Percentiles rank a stretch among this genome's conserved stretches.
phyloP scores from a whole-genome alignment of 2,113 vertebrate genomes.

The Pontoporia blainvillei region DNA sequence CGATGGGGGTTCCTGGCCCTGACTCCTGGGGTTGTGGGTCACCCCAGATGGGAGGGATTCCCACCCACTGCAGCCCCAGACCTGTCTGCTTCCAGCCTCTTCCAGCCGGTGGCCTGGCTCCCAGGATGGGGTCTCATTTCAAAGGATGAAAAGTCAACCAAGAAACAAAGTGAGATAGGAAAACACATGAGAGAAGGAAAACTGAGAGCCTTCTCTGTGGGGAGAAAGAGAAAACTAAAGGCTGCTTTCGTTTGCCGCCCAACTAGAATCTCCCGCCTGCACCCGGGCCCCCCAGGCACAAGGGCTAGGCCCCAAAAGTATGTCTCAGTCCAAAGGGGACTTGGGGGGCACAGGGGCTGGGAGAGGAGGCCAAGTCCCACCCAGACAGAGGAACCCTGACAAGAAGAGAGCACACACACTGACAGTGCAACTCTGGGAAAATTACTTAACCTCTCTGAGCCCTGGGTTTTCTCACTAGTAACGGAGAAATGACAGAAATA shows the following conservation, averaged over 20 bases:
- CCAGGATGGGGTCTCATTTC: background rate
- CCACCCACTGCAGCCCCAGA: background rate
- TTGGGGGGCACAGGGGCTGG: background rate
- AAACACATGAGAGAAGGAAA: background rate
- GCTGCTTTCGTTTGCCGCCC: background rate
- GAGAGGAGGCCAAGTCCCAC: background rate
- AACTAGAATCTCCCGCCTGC: rapidly evolving
- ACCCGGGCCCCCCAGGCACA: rapidly evolving
- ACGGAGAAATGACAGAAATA: rapidly evolving
- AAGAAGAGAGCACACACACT: rapidly evolving
- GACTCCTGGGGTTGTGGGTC: background rate
- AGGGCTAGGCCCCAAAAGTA: background rate
- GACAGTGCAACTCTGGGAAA: background rate
- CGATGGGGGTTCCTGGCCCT: background rate
- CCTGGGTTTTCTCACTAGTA: background rate
- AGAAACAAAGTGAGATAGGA: background rate
- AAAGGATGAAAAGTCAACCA: background rate
- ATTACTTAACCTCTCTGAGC: background rate
- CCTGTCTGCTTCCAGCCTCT: background rate
- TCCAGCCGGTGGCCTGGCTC: background rate
- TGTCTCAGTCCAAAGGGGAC: background rate
- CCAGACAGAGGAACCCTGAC: background rate
- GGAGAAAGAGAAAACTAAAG: background rate
- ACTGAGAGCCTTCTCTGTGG: rapidly evolving
- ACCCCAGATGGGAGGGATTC: background rate